Evolutionary conservation across 2,797 vertebrate species (phyloP).

Genomic region (Mico argentatus): DNA sequence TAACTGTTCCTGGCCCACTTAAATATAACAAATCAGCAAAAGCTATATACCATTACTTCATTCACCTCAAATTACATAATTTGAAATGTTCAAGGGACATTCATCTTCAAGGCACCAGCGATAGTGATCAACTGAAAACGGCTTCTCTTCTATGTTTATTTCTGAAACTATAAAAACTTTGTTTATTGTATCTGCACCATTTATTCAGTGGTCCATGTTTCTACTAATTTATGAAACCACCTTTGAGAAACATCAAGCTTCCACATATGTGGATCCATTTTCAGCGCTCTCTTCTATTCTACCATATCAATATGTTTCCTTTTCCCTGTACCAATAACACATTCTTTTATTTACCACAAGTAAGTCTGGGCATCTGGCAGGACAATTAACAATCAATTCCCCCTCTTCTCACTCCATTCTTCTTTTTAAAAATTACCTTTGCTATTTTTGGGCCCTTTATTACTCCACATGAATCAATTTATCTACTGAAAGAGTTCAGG

Average conservation of each 20-base stretch:
- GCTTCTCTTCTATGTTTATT: not conserved
- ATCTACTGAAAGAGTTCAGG: not conserved
- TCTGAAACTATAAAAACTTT: not conserved
- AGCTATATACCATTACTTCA: slow-evolving; percentile 18
- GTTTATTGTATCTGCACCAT: not conserved
- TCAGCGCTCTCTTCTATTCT: not conserved
- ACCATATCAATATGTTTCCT: not conserved
- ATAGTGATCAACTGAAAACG: not conserved
- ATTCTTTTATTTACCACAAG: not conserved
- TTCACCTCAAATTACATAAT: slow-evolving; percentile 49
- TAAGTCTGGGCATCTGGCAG: not conserved
- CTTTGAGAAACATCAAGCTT: not conserved
- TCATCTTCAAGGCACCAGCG: not conserved
- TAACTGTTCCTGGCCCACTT: slow-evolving; percentile 22
- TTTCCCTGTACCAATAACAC: not conserved
- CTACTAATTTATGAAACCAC: not conserved
- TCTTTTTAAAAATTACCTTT: not conserved
- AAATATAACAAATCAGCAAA: slow-evolving; percentile 16
- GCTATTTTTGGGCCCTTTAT: not conserved
- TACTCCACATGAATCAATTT: not conserved
- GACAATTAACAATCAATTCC: not conserved
- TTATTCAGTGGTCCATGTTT: not conserved
- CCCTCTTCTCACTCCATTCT: not conserved
- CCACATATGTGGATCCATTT: not conserved
- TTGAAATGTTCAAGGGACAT: slow-evolving; percentile 8